phyloP scores from a whole-genome alignment of 2,888 invertebrate genomes.

The Dilophus febrilis region DNA sequence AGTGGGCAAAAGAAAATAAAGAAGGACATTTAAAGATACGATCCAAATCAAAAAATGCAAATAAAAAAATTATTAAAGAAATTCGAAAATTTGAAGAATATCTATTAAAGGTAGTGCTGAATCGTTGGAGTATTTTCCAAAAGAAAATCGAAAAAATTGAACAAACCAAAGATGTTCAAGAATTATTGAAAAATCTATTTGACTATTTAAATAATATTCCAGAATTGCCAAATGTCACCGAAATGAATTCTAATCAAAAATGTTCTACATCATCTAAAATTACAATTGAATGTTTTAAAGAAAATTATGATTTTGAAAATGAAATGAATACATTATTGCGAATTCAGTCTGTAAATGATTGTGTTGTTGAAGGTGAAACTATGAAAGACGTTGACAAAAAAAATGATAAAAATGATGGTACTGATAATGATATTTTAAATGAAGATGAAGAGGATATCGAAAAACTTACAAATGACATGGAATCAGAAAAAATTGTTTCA shows the following conservation, averaged over 20 bases:
- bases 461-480: neutral
- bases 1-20: neutral
- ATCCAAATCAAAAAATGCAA: neutral
- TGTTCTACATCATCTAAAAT: no score
- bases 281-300: no score
- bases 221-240: neutral
- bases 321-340: no score
- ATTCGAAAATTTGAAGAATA: neutral
- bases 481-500: conserved; percentile 2
- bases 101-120: neutral
- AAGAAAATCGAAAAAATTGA: neutral
- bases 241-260: neutral
- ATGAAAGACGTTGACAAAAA: neutral
- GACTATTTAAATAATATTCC: neutral
- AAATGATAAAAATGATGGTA: neutral
- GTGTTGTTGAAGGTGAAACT: neutral
- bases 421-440: neutral
- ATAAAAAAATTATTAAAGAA: neutral
- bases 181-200: neutral
- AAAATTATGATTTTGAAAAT: neutral
- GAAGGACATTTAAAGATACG: neutral
- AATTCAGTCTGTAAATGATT: neutral
- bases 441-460: neutral
- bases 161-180: neutral
- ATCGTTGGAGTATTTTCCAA: neutral